Percentiles rank a stretch among this genome's conserved stretches.
phyloP scores from a whole-genome alignment of 2,888 invertebrate genomes.

The Eueremaeus valkanovi region DNA sequence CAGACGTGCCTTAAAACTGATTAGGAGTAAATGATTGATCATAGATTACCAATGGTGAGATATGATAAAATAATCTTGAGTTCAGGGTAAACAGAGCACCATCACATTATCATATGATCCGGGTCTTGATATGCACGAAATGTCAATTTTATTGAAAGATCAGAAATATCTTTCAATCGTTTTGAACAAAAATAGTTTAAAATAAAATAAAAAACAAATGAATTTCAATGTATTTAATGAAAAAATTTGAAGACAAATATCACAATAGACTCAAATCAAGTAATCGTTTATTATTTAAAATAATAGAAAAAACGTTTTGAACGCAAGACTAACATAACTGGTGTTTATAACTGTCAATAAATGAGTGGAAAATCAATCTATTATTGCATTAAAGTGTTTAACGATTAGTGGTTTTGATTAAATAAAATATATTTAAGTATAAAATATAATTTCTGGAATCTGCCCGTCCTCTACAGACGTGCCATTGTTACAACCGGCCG shows the following conservation, averaged over 20 bases:
- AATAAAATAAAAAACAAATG: too few species aligned
- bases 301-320: neutral
- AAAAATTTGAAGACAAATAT: neutral
- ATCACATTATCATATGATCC: too few species aligned
- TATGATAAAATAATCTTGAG: too few species aligned
- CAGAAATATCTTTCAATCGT: too few species aligned
- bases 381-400: neutral
- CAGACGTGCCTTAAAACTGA: too few species aligned
- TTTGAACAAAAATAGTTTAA: too few species aligned
- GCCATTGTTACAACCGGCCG: slow-evolving; percentile 79
- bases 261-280: neutral
- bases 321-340: neutral
- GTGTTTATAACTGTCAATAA: neutral
- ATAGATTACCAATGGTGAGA: too few species aligned
- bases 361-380: neutral
- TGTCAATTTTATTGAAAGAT: too few species aligned
- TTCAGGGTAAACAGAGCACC: too few species aligned
- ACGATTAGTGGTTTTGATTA: neutral
- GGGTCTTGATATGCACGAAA: too few species aligned
- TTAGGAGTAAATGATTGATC: too few species aligned
- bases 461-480: slow-evolving; percentile 82
- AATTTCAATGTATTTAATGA: too few species aligned
- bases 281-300: neutral
- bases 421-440: slow-evolving; percentile 51
- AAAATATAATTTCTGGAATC: slow-evolving; percentile 80